Base-by-base conservation (phyloP, 2,113 vertebrate species). In the Ahaetulla prasina region DNA sequence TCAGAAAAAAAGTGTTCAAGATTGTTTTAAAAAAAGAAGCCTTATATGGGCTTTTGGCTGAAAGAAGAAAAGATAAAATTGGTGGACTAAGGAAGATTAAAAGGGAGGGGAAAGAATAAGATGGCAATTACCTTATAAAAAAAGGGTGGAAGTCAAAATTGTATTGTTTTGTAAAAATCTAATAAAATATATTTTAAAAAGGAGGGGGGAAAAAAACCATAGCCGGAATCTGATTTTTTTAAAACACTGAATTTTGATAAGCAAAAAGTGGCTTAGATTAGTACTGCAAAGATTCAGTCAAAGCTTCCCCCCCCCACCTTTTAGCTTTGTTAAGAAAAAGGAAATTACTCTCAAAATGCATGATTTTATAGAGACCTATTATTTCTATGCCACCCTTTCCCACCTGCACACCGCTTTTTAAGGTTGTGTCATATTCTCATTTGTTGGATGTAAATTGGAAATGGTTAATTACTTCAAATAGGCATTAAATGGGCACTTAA, bases 391-490 rank as follows among this genome's bases (percentile, higher is more conserved):
- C 68, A 20, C 27, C 25, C 8, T 45, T 53, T 68, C 84, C 68
- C 54, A 92, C 88, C 88, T 92, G 88, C 80, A 57, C 43, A 60
- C 60, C 16, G 47, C 52, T 39, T 80, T 89, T 89, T 92, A 89
- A 89, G 88, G 88, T 85, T 89, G 25, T 8, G 20, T 50, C 50
- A 25, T 52, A 11, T 87, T 18, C n/a, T 0, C 92, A 47, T 27
- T 90, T 93, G 92, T 60, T 45, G 68, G 89, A 94, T 89, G 68
- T 93, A 96, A 96, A 95, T 96, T 95, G 87, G 39, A 93, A 96
- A 96, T 94, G 87, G 94, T 92, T 96, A 94, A 96, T 97, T 97
- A 95, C 93, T 96, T 93, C 85, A 97, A 97, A 97, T 92, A 95
- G 20, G 43, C 68, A 93, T 93, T 96, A 96, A 96, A 97, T 92